These are phyloP conservation scores for Epinephelus malabaricus DNA, from an alignment of 2,797 vertebrate species.

Conservation along the genomic window DNA sequence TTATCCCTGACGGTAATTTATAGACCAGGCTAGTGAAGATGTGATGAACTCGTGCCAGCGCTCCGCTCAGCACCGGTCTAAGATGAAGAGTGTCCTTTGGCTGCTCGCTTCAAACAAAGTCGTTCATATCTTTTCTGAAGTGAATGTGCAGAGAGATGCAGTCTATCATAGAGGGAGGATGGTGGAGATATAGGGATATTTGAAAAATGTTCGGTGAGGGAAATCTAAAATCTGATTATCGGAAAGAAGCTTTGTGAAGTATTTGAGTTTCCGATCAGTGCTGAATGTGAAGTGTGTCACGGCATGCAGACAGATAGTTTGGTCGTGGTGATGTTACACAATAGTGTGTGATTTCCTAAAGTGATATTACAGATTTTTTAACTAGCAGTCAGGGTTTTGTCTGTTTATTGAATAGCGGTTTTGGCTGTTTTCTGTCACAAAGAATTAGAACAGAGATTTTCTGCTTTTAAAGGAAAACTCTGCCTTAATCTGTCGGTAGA, in stretches of 20 bases:
- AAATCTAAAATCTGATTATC: slow-evolving; percentile 11
- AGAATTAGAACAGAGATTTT: not conserved
- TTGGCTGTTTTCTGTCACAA: not conserved
- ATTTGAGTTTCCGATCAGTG: slow-evolving; percentile 1
- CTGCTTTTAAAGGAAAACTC: not conserved
- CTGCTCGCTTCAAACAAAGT: slow-evolving; percentile 15
- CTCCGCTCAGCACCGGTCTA: slow-evolving; percentile 4
- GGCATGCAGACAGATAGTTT: not conserved
- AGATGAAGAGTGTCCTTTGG: slow-evolving; percentile 3
- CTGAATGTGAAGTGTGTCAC: slow-evolving; percentile 12
- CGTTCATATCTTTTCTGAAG: slow-evolving; percentile 3
- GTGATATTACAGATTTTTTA: not conserved
- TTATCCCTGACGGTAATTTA: slow-evolving; percentile 46
- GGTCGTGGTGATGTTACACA: not conserved
- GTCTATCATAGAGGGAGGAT: not conserved
- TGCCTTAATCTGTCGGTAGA: too few species aligned
- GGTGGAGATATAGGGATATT: not conserved
- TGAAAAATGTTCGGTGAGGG: slow-evolving; percentile 13
- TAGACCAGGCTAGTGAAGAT: slow-evolving; percentile 19
- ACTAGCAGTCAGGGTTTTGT: not conserved
- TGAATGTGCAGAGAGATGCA: not conserved
- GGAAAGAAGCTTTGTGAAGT: slow-evolving; percentile 2
- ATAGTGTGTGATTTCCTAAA: not conserved
- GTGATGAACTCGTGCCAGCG: slow-evolving; percentile 30
- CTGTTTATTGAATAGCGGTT: not conserved